Evolutionary conservation across 1,140 invertebrate species (phyloP).

Genomic region (Zophobas atratus): DNA sequence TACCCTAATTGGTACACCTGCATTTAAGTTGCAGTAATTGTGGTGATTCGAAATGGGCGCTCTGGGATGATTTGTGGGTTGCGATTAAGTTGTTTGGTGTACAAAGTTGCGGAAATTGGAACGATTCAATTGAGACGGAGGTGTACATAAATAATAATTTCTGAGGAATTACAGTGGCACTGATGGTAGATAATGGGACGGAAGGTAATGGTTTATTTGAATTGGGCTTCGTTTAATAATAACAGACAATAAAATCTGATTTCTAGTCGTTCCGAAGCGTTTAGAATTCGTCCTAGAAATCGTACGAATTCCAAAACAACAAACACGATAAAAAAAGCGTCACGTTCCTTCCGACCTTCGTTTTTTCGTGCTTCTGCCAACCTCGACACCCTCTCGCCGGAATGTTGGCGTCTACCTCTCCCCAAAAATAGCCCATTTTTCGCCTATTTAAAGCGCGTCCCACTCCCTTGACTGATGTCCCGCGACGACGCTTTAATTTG

Average conservation of each 20-base stretch:
- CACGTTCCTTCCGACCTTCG: no score
- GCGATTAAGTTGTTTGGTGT: slow-evolving; percentile 22
- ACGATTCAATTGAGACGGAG: slow-evolving; percentile 8
- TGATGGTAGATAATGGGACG: neutral
- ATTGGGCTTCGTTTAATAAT: no score
- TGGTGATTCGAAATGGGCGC: neutral
- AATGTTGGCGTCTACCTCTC: no score
- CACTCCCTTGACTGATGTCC: neutral
- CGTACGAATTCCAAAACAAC: no score
- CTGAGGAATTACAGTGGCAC: neutral
- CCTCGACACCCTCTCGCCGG: no score
- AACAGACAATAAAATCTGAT: no score
- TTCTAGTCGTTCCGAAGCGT: no score
- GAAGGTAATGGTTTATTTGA: neutral
- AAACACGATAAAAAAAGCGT: no score
- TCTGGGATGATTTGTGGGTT: slow-evolving; percentile 16
- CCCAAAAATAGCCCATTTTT: no score
- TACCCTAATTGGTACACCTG: slow-evolving; percentile 11
- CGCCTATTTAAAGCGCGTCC: neutral
- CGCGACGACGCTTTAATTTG: neutral
- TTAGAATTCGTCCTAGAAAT: no score
- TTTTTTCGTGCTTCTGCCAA: no score
- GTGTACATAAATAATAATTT: slow-evolving; percentile 14
- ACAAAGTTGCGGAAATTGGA: slow-evolving; percentile 7
- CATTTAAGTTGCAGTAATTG: slow-evolving; percentile 4